These are phyloP conservation scores for Strix aluco DNA, from an alignment of 2,113 vertebrate genomes.

Conservation along the genomic window DNA sequence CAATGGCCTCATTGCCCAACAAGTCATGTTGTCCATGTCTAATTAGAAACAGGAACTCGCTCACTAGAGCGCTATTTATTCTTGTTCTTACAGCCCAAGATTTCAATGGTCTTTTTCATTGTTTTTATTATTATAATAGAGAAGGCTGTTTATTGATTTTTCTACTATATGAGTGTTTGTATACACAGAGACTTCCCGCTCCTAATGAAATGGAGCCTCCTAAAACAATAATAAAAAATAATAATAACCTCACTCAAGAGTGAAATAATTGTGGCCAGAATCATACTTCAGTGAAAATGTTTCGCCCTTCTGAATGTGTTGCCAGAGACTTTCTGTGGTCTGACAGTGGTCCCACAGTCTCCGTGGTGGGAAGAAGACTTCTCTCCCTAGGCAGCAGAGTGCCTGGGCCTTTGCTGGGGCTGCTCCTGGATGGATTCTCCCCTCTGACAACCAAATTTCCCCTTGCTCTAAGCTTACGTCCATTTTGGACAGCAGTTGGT, in stretches of 20 bases:
- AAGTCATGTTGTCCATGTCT: background rate
- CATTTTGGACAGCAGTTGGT: background rate
- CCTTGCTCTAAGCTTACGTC: background rate
- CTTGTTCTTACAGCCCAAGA: background rate
- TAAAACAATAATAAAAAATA: slow-evolving; percentile 16
- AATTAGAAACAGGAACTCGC: slow-evolving; percentile 35
- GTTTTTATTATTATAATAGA: background rate
- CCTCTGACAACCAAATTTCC: background rate
- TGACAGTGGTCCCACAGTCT: background rate
- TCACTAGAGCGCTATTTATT: background rate
- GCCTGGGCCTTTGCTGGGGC: background rate
- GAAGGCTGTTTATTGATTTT: slow-evolving; percentile 26
- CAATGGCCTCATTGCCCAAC: background rate
- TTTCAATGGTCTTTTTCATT: background rate
- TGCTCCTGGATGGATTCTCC: background rate
- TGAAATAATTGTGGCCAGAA: slow-evolving; percentile 4
- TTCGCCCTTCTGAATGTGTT: background rate
- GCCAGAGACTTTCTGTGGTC: background rate
- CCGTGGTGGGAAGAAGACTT: background rate
- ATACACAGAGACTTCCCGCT: background rate
- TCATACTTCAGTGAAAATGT: background rate
- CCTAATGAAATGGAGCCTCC: slow-evolving; percentile 6
- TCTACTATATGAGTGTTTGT: slow-evolving; percentile 5
- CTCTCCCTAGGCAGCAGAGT: background rate
- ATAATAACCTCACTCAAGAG: background rate